Percentiles rank a stretch among this genome's conserved stretches.
These are phyloP conservation scores for Chrysina gloriosa DNA, from an alignment of 2,888 invertebrate genomes.

Conservation along the genomic window DNA sequence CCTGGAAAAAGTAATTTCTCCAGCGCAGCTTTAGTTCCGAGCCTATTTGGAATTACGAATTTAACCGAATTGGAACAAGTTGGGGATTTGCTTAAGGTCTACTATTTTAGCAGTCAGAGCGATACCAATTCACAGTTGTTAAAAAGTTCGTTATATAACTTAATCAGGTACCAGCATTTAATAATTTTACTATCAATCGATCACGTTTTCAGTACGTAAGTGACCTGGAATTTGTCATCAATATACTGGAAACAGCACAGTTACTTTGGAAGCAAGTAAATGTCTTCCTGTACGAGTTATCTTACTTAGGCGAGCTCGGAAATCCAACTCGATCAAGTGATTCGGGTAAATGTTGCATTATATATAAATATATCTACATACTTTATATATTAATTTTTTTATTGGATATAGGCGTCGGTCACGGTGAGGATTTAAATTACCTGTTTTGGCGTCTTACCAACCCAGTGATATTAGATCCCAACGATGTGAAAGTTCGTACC, in stretches of 20 bases:
- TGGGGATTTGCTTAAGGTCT: background rate
- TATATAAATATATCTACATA: too few species aligned
- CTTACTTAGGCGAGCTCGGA: background rate
- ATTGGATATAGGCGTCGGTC: conserved; percentile 10
- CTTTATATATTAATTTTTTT: too few species aligned
- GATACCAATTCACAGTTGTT: background rate
- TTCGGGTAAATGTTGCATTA: too few species aligned
- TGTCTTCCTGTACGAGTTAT: conserved; percentile 1
- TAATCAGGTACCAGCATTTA: too few species aligned
- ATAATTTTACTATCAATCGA: too few species aligned
- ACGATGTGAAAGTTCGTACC: background rate
- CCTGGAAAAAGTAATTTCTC: background rate
- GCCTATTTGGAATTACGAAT: background rate
- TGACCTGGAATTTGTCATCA: conserved; percentile 6
- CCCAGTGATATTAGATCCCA: background rate
- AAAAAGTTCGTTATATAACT: too few species aligned
- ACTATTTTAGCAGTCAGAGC: conserved; percentile 3
- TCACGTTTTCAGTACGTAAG: background rate
- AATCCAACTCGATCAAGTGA: background rate
- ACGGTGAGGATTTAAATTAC: conserved; percentile 19
- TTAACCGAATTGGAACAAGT: background rate
- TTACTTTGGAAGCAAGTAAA: background rate
- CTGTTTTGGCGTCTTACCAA: conserved; percentile 1
- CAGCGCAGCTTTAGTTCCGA: background rate
- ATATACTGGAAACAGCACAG: conserved; percentile 1